These are phyloP conservation scores for Cheumatopsyche charites DNA, from an alignment of 1,140 invertebrate genomes.

Conservation along the genomic window DNA sequence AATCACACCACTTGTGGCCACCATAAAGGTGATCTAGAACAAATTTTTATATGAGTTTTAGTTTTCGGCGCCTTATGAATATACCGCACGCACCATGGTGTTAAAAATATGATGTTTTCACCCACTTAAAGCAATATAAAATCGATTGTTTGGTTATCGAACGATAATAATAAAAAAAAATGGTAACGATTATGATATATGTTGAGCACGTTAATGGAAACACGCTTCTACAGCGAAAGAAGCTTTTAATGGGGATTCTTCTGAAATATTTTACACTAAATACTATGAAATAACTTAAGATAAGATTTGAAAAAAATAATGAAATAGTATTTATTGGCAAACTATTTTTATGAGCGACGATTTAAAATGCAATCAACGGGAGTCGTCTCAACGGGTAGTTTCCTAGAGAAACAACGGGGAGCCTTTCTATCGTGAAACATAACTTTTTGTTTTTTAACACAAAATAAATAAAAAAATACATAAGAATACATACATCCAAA, in stretches of 20 bases:
- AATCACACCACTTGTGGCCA: conserved; percentile 46
- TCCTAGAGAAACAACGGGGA: conserved; percentile 35
- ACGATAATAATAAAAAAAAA: not conserved
- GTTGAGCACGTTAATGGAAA: no score
- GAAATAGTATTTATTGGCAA: not conserved
- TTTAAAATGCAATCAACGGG: conserved; percentile 38
- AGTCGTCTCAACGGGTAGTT: conserved; percentile 35
- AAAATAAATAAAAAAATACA: not conserved
- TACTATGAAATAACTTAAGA: no score
- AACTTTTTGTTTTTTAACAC: not conserved
- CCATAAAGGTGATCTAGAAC: not conserved
- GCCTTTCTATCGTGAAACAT: not conserved
- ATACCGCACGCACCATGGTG: no score
- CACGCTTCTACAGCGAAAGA: no score
- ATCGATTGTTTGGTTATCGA: not conserved
- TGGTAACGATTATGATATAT: not conserved
- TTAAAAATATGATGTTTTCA: no score
- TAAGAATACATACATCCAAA: not conserved
- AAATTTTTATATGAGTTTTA: conserved; percentile 1
- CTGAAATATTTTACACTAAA: no score
- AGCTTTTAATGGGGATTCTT: no score
- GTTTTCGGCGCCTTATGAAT: no score
- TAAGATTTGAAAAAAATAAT: not conserved
- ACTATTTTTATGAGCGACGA: not conserved
- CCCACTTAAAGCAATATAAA: not conserved